phyloP scores from a whole-genome alignment of 92 coral and sea anemone species.

The Porites evermanni region DNA sequence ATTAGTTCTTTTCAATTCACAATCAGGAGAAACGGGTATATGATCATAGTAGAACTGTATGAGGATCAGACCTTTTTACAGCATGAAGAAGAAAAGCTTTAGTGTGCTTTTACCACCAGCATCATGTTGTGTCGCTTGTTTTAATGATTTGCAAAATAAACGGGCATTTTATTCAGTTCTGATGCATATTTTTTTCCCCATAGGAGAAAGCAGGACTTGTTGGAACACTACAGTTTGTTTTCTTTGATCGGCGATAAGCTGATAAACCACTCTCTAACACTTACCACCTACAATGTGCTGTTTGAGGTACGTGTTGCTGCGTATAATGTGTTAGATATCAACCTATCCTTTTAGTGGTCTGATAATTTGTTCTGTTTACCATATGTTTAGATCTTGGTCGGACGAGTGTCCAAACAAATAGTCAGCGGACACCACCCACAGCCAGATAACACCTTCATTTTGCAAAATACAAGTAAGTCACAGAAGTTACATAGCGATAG shows the following conservation, averaged over 20 bases:
- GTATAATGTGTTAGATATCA: no score
- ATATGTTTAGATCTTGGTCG: constrained; percentile 78
- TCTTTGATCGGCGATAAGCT: constrained; percentile 88
- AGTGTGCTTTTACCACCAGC: no score
- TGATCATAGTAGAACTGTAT: no score
- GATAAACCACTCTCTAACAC: constrained; percentile 82
- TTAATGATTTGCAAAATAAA: no score
- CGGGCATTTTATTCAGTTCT: background rate
- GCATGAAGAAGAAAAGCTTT: no score
- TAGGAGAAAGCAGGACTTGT: constrained; percentile 85
- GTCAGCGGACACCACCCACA: constrained; percentile 96
- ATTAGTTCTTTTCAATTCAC: no score
- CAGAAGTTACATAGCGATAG: no score
- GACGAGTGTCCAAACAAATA: constrained; percentile 96
- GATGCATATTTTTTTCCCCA: background rate
- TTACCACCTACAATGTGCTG: constrained; percentile 92
- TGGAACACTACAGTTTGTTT: constrained; percentile 87
- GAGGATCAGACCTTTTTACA: no score
- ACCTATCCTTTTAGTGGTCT: background rate
- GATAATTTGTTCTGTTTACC: background rate
- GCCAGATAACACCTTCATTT: constrained; percentile 79
- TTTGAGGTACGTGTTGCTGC: constrained; percentile 45
- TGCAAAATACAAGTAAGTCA: constrained; percentile 90
- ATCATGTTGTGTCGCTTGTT: no score
- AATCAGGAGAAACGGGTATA: no score